These are phyloP conservation scores for Drosophila arawakana DNA, from an alignment of 1,140 invertebrate genomes.

Conservation along the genomic window DNA sequence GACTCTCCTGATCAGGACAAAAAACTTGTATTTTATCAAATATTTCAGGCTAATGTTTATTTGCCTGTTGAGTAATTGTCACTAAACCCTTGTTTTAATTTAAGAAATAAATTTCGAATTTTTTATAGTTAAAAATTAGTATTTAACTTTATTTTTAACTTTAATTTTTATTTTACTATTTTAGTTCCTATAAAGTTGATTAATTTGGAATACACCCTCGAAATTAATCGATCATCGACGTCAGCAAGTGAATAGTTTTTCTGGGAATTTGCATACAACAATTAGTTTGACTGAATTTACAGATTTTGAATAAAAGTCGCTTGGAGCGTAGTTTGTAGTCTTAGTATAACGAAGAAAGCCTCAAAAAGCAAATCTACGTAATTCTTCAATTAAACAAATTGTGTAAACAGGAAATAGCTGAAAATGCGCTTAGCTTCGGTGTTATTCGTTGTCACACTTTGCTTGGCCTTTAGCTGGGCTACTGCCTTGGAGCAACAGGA, in stretches of 20 bases:
- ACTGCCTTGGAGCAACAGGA: not conserved
- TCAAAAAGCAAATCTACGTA: not conserved
- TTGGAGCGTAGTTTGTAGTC: not conserved
- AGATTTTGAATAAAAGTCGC: conserved; percentile 46
- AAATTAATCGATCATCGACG: not conserved
- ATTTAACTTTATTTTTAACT: too few species aligned
- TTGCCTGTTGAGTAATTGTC: too few species aligned
- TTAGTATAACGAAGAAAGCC: conserved; percentile 1
- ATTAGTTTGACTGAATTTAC: conserved; percentile 1
- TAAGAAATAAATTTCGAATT: too few species aligned
- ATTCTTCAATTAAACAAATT: not conserved
- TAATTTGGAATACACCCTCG: not conserved
- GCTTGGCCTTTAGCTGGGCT: conserved; percentile 24
- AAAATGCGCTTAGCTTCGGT: conserved; percentile 46
- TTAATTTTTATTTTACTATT: too few species aligned
- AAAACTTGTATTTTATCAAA: too few species aligned
- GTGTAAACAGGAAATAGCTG: not conserved
- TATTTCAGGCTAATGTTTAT: too few species aligned
- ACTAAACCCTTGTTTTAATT: too few species aligned
- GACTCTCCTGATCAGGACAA: too few species aligned
- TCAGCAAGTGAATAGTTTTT: conserved; percentile 13
- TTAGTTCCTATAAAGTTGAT: too few species aligned
- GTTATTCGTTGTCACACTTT: conserved; percentile 25
- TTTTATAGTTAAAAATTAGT: too few species aligned
- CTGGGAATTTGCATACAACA: not conserved